phyloP scores from a whole-genome alignment of 2,113 vertebrate species.

The Triplophysa dalaica region DNA sequence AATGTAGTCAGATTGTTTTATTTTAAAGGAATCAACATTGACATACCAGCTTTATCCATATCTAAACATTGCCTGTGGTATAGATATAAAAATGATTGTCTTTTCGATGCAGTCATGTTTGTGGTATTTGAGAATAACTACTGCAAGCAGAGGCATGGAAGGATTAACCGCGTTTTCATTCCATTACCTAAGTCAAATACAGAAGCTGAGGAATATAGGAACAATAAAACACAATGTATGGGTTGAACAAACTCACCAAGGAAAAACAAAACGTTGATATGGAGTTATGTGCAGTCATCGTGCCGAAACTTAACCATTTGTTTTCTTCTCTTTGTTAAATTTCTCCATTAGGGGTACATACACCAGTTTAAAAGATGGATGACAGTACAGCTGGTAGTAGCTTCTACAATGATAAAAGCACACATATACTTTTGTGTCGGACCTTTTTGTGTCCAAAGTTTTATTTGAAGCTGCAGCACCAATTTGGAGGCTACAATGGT shows the following conservation, averaged over 20 bases:
- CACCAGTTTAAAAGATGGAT: conserved; percentile 24
- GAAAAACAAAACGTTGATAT: conserved; percentile 16
- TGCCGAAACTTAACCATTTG: background rate
- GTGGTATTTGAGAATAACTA: background rate
- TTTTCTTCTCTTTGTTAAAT: conserved; percentile 1
- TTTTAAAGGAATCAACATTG: conserved; percentile 4
- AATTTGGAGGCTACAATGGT: conserved; percentile 8
- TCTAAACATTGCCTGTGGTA: conserved; percentile 17
- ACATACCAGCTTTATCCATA: conserved; percentile 23
- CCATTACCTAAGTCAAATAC: background rate
- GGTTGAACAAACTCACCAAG: conserved; percentile 17
- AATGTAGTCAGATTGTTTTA: too few species aligned
- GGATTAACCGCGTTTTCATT: conserved; percentile 8
- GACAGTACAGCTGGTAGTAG: background rate
- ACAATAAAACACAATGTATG: background rate
- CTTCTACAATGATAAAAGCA: background rate
- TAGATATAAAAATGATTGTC: conserved; percentile 7
- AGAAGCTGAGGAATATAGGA: background rate
- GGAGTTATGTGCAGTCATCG: conserved; percentile 19
- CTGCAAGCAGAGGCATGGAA: background rate
- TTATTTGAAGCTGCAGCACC: background rate
- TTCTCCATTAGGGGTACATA: background rate
- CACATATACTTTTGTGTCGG: background rate
- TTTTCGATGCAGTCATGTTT: background rate
- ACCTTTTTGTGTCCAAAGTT: conserved; percentile 20